Conservation (phyloP, 1,140 invertebrate species). For the Eriocheir sinensis region DNA sequence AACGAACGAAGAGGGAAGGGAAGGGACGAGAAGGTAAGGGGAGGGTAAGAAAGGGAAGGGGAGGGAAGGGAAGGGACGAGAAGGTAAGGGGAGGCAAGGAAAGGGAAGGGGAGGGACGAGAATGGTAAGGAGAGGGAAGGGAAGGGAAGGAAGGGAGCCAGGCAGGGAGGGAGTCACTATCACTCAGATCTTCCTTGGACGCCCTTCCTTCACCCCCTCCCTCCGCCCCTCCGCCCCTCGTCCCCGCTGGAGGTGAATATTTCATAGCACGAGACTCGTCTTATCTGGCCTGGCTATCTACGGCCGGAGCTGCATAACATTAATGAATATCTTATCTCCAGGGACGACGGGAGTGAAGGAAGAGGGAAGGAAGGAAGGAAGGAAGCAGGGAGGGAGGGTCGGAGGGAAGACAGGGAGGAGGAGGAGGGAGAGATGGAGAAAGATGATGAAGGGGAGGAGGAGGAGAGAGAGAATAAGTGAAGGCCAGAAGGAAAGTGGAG, state of each 20-base stretch:
- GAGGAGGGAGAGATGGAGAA: not conserved
- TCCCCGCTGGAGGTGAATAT: not conserved
- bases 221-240: too few relatives aligned
- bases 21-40: too few relatives aligned
- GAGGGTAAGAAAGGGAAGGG: too few relatives aligned
- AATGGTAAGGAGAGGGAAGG: not conserved
- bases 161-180: not conserved
- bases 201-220: too few relatives aligned
- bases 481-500: not conserved
- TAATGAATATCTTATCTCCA: conserved; percentile 1
- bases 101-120: not conserved
- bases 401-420: not conserved
- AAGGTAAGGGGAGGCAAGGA: not conserved
- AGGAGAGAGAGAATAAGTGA: not conserved
- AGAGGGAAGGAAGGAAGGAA: not conserved
- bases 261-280: not conserved
- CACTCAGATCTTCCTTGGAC: not conserved
- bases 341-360: not conserved
- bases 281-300: not conserved
- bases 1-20: too few relatives aligned
- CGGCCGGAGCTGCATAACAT: not conserved
- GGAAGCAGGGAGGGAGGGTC: not conserved
- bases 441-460: not conserved
- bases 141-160: not conserved
- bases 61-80: not conserved